Evolutionary conservation across 2,888 invertebrate species (phyloP).

Genomic region (Kryphioiulus occultus): DNA sequence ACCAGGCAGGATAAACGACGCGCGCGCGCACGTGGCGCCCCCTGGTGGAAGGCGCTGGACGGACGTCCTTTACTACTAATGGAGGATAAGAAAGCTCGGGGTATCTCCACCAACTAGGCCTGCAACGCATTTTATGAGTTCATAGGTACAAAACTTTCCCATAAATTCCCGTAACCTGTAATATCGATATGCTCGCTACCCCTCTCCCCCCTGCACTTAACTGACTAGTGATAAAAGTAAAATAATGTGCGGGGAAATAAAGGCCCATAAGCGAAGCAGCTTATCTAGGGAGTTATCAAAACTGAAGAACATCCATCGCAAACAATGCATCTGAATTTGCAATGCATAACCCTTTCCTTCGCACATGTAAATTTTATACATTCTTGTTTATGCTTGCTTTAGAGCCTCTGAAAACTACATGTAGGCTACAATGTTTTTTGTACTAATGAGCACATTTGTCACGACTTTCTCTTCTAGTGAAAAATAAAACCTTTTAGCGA

Average conservation of each 20-base stretch:
- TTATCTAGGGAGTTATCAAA: background rate
- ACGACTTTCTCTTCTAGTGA: no score
- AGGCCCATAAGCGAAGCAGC: background rate
- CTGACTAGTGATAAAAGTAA: background rate
- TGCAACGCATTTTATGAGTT: background rate
- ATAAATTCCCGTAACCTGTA: background rate
- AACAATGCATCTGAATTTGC: background rate
- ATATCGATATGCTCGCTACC: background rate
- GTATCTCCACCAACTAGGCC: background rate
- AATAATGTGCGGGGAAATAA: background rate
- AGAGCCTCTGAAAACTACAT: no score
- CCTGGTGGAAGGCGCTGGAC: no score
- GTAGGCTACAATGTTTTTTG: no score
- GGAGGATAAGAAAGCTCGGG: background rate
- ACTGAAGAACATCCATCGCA: background rate
- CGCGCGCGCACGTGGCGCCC: no score
- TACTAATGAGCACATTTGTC: no score
- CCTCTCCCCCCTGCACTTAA: background rate
- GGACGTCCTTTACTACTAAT: no score
- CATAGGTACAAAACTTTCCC: constrained; percentile 19
- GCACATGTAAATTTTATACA: background rate
- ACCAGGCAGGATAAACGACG: no score
- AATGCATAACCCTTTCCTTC: background rate
- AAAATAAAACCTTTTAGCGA: no score
- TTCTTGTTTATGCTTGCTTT: no score